Conservation (phyloP, 1,140 invertebrate genomes). For the Calycopis cecrops region DNA sequence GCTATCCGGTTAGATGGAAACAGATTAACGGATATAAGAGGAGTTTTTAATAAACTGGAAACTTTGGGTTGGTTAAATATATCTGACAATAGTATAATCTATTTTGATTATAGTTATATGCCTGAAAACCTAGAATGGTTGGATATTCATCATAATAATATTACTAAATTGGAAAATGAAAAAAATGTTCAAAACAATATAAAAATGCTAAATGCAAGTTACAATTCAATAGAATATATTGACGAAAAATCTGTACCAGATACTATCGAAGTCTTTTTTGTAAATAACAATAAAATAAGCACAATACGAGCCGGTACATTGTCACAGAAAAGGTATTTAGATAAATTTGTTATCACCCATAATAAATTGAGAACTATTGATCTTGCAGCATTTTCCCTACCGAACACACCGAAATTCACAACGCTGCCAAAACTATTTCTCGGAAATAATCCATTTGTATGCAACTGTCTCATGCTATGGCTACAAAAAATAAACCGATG, state of each 20-base stretch:
- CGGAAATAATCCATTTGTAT: conserved; percentile 88
- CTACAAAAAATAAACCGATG: conserved; percentile 85
- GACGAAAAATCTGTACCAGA: conserved; percentile 83
- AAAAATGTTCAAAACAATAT: conserved; percentile 87
- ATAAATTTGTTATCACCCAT: conserved; percentile 84
- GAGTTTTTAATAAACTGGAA: conserved; percentile 80
- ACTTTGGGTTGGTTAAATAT: conserved; percentile 83
- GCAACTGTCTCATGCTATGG: conserved; percentile 92
- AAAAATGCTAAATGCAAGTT: conserved; percentile 86
- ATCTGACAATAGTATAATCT: conserved; percentile 80
- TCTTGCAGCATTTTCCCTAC: conserved; percentile 81
- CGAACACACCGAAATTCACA: conserved; percentile 78
- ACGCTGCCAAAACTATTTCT: conserved; percentile 85
- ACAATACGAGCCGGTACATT: conserved; percentile 86
- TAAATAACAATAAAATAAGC: conserved; percentile 86
- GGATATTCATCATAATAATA: conserved; percentile 82
- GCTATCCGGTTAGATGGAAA: conserved; percentile 82
- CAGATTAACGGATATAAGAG: conserved; percentile 79
- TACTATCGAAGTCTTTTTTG: conserved; percentile 83
- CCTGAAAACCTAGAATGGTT: conserved; percentile 82
- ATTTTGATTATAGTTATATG: conserved; percentile 83
- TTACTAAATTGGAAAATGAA: conserved; percentile 82
- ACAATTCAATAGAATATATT: conserved; percentile 82
- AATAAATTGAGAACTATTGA: conserved; percentile 86
- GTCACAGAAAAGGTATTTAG: conserved; percentile 80